Conservation (phyloP, 2,113 vertebrate species). For the Caracal caracal region DNA sequence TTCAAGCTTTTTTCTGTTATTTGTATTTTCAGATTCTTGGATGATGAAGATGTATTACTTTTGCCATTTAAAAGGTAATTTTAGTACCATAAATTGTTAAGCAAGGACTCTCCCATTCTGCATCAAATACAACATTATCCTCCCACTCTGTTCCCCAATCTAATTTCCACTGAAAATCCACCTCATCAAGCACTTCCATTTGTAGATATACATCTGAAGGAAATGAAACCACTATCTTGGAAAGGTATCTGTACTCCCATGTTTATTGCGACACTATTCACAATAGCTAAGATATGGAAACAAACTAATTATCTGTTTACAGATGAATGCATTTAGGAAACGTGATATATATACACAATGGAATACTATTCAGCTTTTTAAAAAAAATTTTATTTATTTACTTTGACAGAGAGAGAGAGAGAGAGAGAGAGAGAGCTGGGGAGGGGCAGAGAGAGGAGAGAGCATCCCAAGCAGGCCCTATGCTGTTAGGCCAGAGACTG, state of each 20-base stretch:
- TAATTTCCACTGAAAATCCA: not conserved
- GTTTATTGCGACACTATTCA: not conserved
- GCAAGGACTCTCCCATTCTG: not conserved
- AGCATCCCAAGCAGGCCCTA: too few relatives aligned
- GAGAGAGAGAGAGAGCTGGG: too few relatives aligned
- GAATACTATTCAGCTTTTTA: not conserved
- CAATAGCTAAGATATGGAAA: not conserved
- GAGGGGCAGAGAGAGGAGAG: too few relatives aligned
- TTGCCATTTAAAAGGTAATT: not conserved
- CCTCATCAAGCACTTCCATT: not conserved
- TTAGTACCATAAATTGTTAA: not conserved
- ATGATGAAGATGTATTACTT: not conserved
- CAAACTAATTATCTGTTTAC: not conserved
- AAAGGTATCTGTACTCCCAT: not conserved
- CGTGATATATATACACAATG: not conserved
- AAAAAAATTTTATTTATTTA: too few relatives aligned
- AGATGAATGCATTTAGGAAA: not conserved
- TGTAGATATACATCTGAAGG: not conserved
- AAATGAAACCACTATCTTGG: not conserved
- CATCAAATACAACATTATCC: not conserved
- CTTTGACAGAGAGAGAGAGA: too few relatives aligned
- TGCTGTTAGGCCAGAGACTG: too few relatives aligned
- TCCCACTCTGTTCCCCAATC: not conserved
- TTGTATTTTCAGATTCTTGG: not conserved
- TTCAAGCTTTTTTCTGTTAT: not conserved